phyloP scores from a whole-genome alignment of 1,140 invertebrate species.

The Drosophila takahashii region DNA sequence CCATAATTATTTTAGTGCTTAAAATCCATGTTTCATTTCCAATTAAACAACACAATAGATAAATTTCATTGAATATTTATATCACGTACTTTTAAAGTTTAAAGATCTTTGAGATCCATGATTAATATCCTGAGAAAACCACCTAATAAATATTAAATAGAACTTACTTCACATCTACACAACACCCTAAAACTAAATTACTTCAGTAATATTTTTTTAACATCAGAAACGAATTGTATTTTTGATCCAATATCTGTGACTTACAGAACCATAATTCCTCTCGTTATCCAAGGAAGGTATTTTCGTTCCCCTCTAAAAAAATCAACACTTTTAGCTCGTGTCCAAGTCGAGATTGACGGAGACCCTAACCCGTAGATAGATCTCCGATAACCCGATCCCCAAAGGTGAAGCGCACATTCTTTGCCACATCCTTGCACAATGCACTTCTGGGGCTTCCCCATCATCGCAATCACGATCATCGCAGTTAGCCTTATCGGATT shows the following conservation, averaged over 20 bases:
- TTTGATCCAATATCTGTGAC: background rate
- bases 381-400: constrained; percentile 30
- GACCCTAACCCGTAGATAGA: background rate
- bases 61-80: no score
- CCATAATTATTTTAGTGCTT: no score
- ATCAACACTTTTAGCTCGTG: constrained; percentile 28
- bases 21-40: no score
- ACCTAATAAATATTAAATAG: no score
- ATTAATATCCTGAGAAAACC: no score
- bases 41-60: no score
- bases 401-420: constrained; percentile 43
- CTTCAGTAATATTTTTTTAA: no score
- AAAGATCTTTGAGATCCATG: no score
- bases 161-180: no score
- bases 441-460: constrained; percentile 50
- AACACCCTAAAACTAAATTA: no score
- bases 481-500: constrained; percentile 6
- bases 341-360: constrained; percentile 8
- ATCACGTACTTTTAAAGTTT: no score
- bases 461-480: constrained; percentile 36
- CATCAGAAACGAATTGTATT: no score
- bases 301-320: background rate
- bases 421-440: constrained; percentile 50
- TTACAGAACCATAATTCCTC: background rate
- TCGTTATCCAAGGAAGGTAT: background rate